These are phyloP conservation scores for Sylvia borin DNA, from an alignment of 2,797 vertebrate genomes.

Conservation along the genomic window DNA sequence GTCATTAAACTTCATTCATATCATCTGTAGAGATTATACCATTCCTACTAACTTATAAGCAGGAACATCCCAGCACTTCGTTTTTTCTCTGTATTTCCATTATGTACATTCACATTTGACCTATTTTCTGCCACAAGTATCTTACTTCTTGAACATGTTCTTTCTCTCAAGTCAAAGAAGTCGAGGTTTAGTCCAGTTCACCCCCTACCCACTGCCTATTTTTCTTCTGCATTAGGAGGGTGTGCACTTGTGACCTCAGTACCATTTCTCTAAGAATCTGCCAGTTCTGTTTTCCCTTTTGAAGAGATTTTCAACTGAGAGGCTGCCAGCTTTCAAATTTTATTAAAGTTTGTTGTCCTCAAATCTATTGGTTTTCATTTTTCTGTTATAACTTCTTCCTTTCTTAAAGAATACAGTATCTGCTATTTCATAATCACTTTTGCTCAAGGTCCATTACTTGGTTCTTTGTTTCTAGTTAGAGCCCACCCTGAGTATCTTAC, in stretches of 20 bases:
- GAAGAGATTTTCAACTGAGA: neutral
- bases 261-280: neutral
- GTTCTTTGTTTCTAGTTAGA: neutral
- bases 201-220: neutral
- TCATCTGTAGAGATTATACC: neutral
- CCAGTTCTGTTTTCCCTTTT: neutral
- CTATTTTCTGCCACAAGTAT: neutral
- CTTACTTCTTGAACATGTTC: neutral
- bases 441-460: neutral
- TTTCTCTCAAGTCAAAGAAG: neutral
- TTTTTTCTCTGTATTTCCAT: neutral
- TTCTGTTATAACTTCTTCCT: neutral
- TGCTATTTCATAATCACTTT: neutral
- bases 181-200: neutral
- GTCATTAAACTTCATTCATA: neutral
- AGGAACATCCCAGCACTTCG: neutral
- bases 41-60: neutral
- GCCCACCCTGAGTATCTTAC: neutral
- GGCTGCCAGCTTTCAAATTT: neutral
- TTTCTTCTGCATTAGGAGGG: neutral
- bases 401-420: neutral
- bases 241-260: neutral
- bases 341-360: neutral
- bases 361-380: neutral
- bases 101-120: neutral